Percentiles rank a stretch among this genome's conserved stretches.
Conservation (phyloP, 2,888 invertebrate genomes). For the Caprella mutica region DNA sequence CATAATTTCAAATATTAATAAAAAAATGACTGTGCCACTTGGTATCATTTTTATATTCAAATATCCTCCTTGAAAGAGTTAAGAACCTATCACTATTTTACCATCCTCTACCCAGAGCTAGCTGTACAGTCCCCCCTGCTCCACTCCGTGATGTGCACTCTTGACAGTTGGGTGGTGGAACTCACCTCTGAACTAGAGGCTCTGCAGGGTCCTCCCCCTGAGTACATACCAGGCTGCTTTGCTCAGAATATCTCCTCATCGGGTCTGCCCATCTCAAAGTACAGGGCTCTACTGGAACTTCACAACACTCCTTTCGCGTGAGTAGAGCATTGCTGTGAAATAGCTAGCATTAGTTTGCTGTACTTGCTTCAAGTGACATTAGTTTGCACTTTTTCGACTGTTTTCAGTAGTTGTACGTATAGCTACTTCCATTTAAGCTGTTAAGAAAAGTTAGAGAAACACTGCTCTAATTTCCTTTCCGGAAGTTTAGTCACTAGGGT, state of each 20-base stretch:
- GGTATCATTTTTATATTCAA: no score
- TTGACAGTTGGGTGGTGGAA: slow-evolving; percentile 79
- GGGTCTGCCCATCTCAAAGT: slow-evolving; percentile 75
- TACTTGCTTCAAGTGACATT: not conserved
- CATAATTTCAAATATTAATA: no score
- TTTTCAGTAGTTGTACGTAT: not conserved
- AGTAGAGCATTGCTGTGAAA: slow-evolving; percentile 36
- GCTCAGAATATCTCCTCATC: slow-evolving; percentile 51
- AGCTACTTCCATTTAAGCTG: no score
- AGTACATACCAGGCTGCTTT: slow-evolving; percentile 83
- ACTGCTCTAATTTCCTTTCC: no score
- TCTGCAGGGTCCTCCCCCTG: slow-evolving; percentile 63
- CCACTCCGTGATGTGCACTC: slow-evolving; percentile 71
- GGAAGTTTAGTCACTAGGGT: no score
- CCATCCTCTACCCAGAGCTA: slow-evolving; percentile 53
- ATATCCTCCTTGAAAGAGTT: no score
- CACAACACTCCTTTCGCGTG: slow-evolving; percentile 87
- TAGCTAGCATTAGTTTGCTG: not conserved
- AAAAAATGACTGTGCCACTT: no score
- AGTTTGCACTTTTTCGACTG: not conserved
- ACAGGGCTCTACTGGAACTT: slow-evolving; percentile 77
- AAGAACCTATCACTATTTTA: not conserved
- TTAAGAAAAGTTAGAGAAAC: no score
- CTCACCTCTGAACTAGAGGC: slow-evolving; percentile 63
- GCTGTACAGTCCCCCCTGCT: slow-evolving; percentile 88